A percentile compares a stretch with the other conserved stretches of the same genome.
Evolutionary conservation across 2,888 invertebrate species (phyloP).

Genomic region (Exocentrus adspersus): DNA sequence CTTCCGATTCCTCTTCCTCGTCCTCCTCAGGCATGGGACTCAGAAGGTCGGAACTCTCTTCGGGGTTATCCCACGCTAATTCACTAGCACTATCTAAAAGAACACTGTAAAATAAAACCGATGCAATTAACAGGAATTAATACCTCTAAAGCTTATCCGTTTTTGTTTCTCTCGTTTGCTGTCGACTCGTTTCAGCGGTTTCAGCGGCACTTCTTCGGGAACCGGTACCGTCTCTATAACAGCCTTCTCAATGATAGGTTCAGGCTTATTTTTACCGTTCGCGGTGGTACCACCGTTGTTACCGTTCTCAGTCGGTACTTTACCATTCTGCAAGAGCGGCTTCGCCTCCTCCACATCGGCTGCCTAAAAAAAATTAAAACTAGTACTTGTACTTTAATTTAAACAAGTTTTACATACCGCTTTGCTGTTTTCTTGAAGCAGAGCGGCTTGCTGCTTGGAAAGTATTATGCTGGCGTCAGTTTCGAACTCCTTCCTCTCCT

Average conservation of each 20-base stretch:
- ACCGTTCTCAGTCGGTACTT: conserved; percentile 50
- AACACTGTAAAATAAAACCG: not conserved
- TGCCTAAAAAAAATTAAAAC: conserved; percentile 26
- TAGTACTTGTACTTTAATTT: too few species aligned
- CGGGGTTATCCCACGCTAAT: conserved; percentile 68
- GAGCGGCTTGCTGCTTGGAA: conserved; percentile 77
- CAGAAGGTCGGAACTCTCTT: conserved; percentile 64
- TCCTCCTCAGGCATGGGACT: conserved; percentile 59
- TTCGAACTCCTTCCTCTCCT: conserved; percentile 76
- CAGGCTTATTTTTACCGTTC: conserved; percentile 16
- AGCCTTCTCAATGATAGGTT: conserved; percentile 15
- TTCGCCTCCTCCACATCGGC: conserved; percentile 25
- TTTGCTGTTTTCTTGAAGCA: conserved; percentile 67
- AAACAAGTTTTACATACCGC: conserved; percentile 40
- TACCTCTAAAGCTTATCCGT: conserved; percentile 71
- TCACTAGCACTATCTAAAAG: conserved; percentile 65
- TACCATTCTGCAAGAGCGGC: conserved; percentile 56
- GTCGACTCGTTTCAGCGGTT: conserved; percentile 49
- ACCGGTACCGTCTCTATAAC: conserved; percentile 29
- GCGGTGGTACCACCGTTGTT: conserved; percentile 5
- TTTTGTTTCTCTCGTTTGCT: conserved; percentile 59
- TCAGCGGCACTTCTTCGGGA: conserved; percentile 47
- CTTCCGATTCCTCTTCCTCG: conserved; percentile 55
- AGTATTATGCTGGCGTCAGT: conserved; percentile 80
- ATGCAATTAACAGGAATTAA: not conserved